A percentile compares a stretch with the other conserved stretches of the same genome.
Evolutionary conservation across 1,140 invertebrate species (phyloP).

Genomic region (Drosophila ambigua): DNA sequence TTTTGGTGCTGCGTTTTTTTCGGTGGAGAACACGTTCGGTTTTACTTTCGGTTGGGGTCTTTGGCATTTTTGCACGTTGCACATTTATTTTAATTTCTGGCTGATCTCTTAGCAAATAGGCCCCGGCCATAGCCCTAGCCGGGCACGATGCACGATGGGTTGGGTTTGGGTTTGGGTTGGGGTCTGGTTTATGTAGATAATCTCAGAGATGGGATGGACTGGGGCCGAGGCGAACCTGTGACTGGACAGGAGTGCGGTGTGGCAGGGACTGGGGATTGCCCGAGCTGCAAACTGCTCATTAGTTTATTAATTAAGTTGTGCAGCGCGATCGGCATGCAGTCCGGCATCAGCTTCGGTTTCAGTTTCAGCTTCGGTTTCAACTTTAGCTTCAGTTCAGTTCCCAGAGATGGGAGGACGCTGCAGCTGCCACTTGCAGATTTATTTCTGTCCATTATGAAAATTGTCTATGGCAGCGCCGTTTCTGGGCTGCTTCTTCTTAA

Average conservation of each 20-base stretch:
- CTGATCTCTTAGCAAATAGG: conserved; percentile 68
- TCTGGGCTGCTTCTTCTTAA: conserved; percentile 49
- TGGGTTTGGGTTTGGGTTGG: conserved; percentile 9
- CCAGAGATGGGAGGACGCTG: conserved; percentile 36
- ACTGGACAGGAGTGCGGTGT: background rate
- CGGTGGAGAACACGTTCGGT: conserved; percentile 52
- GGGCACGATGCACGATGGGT: conserved; percentile 33
- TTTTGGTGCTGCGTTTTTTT: conserved; percentile 17
- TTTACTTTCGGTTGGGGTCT: conserved; percentile 55
- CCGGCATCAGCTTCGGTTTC: conserved; percentile 30
- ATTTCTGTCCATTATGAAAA: conserved; percentile 80
- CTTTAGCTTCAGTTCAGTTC: conserved; percentile 19
- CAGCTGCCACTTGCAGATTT: conserved; percentile 59
- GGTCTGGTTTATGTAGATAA: conserved; percentile 53
- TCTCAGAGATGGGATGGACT: conserved; percentile 50
- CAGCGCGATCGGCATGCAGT: conserved; percentile 33
- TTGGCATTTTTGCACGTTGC: conserved; percentile 74
- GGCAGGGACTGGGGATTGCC: conserved; percentile 24
- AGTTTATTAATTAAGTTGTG: conserved; percentile 83
- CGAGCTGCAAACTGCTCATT: conserved; percentile 75
- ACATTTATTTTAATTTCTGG: conserved; percentile 75
- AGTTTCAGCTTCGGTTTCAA: background rate
- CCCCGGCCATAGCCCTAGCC: conserved; percentile 25
- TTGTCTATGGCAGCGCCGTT: conserved; percentile 60
- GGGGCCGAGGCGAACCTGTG: background rate